A percentile compares a stretch with the other conserved stretches of the same genome.
phyloP scores from a whole-genome alignment of 1,140 invertebrate genomes.

The Meloidogyne exigua region DNA sequence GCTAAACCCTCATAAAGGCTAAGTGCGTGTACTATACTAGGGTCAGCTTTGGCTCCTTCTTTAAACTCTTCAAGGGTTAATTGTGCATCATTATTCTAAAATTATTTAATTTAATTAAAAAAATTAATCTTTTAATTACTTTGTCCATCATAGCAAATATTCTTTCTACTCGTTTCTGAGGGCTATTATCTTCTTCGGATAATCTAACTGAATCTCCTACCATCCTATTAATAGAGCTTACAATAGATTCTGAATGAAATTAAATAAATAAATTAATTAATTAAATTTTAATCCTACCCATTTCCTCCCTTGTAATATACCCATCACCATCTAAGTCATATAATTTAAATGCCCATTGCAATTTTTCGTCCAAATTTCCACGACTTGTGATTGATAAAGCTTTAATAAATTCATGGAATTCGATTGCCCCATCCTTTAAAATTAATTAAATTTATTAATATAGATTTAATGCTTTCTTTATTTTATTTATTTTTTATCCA shows the following conservation, averaged over 20 bases:
- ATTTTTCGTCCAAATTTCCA: conserved; percentile 90
- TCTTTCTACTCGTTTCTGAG: conserved; percentile 90
- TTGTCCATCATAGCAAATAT: conserved; percentile 97
- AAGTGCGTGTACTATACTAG: conserved; percentile 87
- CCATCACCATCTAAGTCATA: conserved; percentile 75
- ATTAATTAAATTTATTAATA: conserved; percentile 20
- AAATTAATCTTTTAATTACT: conserved; percentile 52
- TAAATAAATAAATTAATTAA: conserved; percentile 78
- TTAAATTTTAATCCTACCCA: conserved; percentile 66
- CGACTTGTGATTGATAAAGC: conserved; percentile 90
- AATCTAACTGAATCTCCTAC: conserved; percentile 68
- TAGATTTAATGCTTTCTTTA: too few species aligned
- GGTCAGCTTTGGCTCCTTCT: conserved; percentile 96
- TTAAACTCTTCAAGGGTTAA: conserved; percentile 95
- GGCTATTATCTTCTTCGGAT: conserved; percentile 76
- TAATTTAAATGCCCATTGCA: conserved; percentile 72
- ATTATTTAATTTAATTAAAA: conserved; percentile 22
- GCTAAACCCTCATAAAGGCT: conserved; percentile 66
- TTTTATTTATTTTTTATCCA: background rate
- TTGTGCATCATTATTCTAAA: conserved; percentile 89
- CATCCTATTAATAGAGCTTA: conserved; percentile 98
- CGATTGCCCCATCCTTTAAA: conserved; percentile 87
- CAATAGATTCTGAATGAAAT: conserved; percentile 74
- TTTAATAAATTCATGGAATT: conserved; percentile 94
- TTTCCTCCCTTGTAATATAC: conserved; percentile 91